Evolutionary conservation across 2,888 invertebrate genomes (phyloP), one percentile per base, ranked within the genome.

Genomic region (Drosophila pseudotakahashii): DNA sequence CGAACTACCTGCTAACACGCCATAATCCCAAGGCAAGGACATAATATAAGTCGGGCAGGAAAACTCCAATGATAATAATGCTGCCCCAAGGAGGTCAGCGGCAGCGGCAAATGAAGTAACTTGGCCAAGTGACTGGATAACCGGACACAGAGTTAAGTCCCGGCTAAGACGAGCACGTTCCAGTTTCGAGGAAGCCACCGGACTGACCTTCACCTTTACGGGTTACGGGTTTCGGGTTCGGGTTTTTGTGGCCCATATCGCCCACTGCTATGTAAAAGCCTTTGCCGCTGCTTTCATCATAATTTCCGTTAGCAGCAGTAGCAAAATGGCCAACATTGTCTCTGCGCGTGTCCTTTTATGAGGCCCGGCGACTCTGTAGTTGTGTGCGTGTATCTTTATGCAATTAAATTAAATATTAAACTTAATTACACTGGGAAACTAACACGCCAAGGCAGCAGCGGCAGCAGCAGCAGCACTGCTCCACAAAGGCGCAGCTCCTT

Each of bases 361-460:
- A 68, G 62, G 74, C 47, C 55, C 48, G 42, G 45, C 63, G 48
- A 54, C 58, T 45, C 37, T 68, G 48, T 69, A 58, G 67, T 64
- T 52, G 59, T 62, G 26, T 55, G 53, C 53, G 58, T 73, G 34
- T 57, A 45, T 78, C 73, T 81, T 73, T 74, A 81, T 89, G 87
- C 86, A 90, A 89, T 89, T 89, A 89, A 90, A 89, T 89, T 89
- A 88, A 88, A 89, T 89, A 89, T 89, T 89, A 87, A 90, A 90
- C 84, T 87, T 89, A 86, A 90, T 90, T 89, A 89, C 81, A 84
- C 76, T 73, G 78, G 75, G 67, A 76, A 83, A 83, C 86, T 79
- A 83, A 83, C 81, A 79, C 85, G 86, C 55, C 51, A 67, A 36
- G 64, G 53, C 64, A 57, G 47, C 55, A 19, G 19, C 19, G 2